Evolutionary conservation across 2,797 vertebrate genomes (phyloP).

Genomic region (Fringilla coelebs): DNA sequence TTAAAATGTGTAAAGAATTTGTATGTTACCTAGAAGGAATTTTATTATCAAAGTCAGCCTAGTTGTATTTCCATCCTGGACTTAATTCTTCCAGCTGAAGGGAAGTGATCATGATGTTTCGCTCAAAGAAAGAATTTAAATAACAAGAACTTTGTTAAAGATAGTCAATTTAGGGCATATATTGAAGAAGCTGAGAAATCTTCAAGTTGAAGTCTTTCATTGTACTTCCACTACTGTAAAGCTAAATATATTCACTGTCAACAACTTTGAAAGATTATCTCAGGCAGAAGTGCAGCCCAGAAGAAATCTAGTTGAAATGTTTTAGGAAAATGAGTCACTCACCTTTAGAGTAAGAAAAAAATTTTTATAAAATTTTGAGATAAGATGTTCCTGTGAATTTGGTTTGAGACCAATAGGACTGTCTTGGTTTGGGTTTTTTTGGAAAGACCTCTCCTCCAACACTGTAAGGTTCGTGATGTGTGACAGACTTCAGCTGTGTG

Average conservation of each 20-base stretch:
- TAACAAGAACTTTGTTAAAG: not conserved
- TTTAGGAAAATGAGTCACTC: not conserved
- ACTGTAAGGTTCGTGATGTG: not conserved
- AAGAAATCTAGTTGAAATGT: not conserved
- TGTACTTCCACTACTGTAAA: not conserved
- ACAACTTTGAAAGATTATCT: not conserved
- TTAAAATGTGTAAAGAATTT: not conserved
- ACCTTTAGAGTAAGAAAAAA: not conserved
- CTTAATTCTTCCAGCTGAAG: not conserved
- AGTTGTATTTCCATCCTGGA: not conserved
- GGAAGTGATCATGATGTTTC: not conserved
- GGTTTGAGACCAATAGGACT: not conserved
- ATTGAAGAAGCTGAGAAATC: not conserved
- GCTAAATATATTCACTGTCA: not conserved
- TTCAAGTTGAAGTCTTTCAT: not conserved
- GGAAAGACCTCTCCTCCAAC: not conserved
- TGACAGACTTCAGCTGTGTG: not conserved
- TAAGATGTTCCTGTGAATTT: not conserved
- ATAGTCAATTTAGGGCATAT: not conserved
- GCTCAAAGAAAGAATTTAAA: not conserved
- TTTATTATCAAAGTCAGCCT: not conserved
- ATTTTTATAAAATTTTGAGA: not conserved
- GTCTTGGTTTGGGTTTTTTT: not conserved
- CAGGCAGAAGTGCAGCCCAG: not conserved
- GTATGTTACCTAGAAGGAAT: not conserved